Percentiles rank a stretch among this genome's conserved stretches.
phyloP scores from a whole-genome alignment of 1,140 invertebrate genomes.

The Galendromus occidentalis region DNA sequence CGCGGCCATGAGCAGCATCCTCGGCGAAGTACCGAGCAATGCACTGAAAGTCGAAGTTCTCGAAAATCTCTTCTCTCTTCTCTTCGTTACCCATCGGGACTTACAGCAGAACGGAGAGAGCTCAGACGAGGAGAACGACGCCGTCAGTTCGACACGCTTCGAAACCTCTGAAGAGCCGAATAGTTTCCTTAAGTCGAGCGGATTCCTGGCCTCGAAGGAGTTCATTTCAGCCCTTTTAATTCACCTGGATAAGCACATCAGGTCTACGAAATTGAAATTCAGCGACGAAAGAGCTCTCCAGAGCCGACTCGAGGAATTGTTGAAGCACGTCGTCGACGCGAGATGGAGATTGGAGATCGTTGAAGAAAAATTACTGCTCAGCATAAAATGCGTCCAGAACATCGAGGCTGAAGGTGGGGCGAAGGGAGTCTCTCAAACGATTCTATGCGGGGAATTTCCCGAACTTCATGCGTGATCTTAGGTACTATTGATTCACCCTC shows the following conservation, averaged over 20 bases:
- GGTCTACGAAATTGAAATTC: background rate
- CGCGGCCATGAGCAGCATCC: background rate
- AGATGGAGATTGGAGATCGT: conserved; percentile 1
- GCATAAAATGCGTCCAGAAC: background rate
- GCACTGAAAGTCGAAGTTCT: conserved; percentile 26
- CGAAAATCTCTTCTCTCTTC: conserved; percentile 30
- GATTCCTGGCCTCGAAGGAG: background rate
- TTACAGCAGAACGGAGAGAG: conserved; percentile 20
- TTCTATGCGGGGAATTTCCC: too few species aligned
- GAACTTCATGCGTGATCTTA: too few species aligned
- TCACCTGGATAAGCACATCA: background rate
- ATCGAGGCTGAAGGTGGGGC: background rate
- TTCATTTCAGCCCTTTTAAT: background rate
- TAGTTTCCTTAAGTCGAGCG: background rate
- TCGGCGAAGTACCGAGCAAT: background rate
- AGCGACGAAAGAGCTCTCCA: background rate
- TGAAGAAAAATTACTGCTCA: background rate
- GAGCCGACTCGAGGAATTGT: background rate
- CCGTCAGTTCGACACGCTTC: background rate
- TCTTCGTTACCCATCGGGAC: conserved; percentile 28
- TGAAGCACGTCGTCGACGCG: background rate
- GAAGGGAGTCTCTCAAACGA: too few species aligned
- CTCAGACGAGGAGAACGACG: background rate
- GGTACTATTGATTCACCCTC: too few species aligned
- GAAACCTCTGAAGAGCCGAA: background rate